Percentiles rank a stretch among this genome's conserved stretches.
phyloP scores from a whole-genome alignment of 2,113 vertebrate genomes.

The Stegostoma tigrinum region DNA sequence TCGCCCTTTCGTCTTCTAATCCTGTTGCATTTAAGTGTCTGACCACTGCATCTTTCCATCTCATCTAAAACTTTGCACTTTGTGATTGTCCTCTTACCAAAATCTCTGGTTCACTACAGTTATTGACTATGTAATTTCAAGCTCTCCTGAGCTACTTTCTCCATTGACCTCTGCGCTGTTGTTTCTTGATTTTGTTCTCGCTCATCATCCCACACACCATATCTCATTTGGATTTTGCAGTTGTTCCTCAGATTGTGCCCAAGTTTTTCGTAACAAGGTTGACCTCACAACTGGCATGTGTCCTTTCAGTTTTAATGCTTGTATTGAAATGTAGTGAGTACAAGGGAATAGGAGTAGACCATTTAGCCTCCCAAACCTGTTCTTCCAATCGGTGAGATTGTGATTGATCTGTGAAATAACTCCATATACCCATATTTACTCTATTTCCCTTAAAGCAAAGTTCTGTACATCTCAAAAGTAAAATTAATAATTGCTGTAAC shows the following conservation, averaged over 20 bases:
- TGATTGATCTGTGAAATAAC: no score
- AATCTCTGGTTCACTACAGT: not conserved
- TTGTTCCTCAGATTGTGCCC: not conserved
- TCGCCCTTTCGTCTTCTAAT: not conserved
- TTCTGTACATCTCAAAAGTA: no score
- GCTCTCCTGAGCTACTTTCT: not conserved
- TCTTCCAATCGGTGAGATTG: no score
- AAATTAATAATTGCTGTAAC: no score
- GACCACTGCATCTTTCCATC: not conserved
- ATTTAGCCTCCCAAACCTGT: not conserved
- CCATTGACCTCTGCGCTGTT: not conserved
- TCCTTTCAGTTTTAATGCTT: not conserved
- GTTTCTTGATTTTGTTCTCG: not conserved
- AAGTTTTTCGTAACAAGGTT: not conserved
- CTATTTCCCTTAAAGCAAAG: no score
- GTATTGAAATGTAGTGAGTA: not conserved
- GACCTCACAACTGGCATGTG: not conserved
- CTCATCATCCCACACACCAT: not conserved
- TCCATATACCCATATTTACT: no score
- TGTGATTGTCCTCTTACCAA: not conserved
- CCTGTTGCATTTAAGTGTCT: not conserved
- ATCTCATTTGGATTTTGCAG: not conserved
- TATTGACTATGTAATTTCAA: not conserved
- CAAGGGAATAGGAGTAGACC: not conserved
- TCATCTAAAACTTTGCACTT: not conserved